phyloP scores from a whole-genome alignment of 2,113 vertebrate species.

The Bubo bubo region DNA sequence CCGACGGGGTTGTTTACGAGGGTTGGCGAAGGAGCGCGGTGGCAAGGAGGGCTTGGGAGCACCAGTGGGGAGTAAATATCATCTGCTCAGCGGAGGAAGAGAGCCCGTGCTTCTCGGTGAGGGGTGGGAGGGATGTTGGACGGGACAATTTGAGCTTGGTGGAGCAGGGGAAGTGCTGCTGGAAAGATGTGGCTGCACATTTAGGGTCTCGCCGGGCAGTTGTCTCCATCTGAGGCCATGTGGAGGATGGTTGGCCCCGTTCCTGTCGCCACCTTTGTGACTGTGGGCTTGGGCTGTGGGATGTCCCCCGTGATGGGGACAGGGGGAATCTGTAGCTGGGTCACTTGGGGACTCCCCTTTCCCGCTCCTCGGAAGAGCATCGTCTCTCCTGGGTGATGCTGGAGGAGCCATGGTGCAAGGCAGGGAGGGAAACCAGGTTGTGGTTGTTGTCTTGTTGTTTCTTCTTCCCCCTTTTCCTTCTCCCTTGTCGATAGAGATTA shows the following conservation, averaged over 20 bases:
- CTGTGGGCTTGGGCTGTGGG: not conserved
- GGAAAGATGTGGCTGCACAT: accelerated
- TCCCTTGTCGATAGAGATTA: constrained; percentile 5
- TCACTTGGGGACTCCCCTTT: not conserved
- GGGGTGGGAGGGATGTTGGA: not conserved
- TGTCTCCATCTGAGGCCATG: accelerated
- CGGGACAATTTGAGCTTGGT: accelerated
- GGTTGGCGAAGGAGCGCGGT: not conserved
- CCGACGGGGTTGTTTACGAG: constrained; percentile 46
- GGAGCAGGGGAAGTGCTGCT: not conserved
- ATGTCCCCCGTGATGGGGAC: not conserved
- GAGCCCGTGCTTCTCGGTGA: accelerated
- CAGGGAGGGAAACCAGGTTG: not conserved
- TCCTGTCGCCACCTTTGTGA: accelerated
- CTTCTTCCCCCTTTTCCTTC: not conserved
- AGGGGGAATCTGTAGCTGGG: not conserved
- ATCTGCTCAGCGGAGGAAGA: not conserved
- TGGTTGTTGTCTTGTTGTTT: not conserved
- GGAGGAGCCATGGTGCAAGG: not conserved
- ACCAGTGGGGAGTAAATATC: not conserved
- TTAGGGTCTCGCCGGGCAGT: not conserved
- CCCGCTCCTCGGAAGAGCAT: not conserved
- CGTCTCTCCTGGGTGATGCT: not conserved
- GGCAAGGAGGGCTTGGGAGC: not conserved
- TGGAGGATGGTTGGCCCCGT: accelerated